Evolutionary conservation across 2,888 invertebrate genomes (phyloP).

Genomic region (Apodemia duryi): DNA sequence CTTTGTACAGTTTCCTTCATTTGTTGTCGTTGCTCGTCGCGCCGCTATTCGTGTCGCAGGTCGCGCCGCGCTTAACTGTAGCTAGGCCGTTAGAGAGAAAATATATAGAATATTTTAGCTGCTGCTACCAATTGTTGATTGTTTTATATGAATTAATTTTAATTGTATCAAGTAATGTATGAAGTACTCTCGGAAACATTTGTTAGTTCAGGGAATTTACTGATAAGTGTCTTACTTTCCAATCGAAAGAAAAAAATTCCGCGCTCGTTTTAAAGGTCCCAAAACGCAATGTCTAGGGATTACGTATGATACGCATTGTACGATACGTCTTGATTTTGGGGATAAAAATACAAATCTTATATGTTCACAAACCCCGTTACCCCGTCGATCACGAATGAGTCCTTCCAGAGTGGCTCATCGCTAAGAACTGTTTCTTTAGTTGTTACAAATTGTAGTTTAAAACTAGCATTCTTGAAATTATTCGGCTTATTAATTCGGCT

Average conservation of each 20-base stretch:
- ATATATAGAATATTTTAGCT: slow-evolving; percentile 29
- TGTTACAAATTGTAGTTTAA: too few species aligned
- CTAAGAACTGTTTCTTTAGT: too few species aligned
- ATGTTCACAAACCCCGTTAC: not conserved
- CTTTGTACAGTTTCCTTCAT: too few species aligned
- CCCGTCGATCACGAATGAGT: too few species aligned
- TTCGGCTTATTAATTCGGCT: too few species aligned
- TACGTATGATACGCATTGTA: not conserved
- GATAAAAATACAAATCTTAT: not conserved
- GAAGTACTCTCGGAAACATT: not conserved
- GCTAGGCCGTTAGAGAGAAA: too few species aligned
- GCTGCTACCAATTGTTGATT: slow-evolving; percentile 28
- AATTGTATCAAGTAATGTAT: not conserved
- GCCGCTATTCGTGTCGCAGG: too few species aligned
- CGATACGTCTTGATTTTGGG: not conserved
- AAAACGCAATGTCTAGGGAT: not conserved
- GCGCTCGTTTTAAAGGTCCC: not conserved
- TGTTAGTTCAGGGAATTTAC: not conserved
- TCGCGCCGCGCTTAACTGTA: too few species aligned
- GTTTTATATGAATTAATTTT: not conserved
- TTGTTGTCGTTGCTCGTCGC: too few species aligned
- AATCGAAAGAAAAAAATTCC: not conserved
- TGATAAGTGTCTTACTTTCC: not conserved
- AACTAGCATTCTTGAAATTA: too few species aligned
- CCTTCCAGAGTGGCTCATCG: too few species aligned